Evolutionary conservation across 2,113 vertebrate genomes (phyloP).

Genomic region (Myocastor coypus): DNA sequence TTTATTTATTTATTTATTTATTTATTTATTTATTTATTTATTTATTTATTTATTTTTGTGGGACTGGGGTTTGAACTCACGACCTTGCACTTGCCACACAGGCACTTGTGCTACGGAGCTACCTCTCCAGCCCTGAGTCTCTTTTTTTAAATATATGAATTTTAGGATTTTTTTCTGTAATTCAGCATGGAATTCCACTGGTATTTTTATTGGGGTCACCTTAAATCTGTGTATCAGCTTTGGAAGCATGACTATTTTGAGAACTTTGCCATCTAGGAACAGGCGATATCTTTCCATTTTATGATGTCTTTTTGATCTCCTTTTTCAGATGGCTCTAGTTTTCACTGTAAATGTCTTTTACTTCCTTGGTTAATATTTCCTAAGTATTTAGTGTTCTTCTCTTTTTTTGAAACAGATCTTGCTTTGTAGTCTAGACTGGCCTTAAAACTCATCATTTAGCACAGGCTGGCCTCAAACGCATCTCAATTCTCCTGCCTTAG

Average conservation of each 20-base stretch:
- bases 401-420: not conserved
- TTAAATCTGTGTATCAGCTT: not conserved
- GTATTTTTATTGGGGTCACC: not conserved
- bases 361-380: not conserved
- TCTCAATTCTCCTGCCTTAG: not conserved
- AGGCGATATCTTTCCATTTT: not conserved
- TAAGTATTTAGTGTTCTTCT: not conserved
- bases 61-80: too few relatives aligned
- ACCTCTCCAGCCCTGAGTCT: too few relatives aligned
- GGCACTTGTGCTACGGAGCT: too few relatives aligned
- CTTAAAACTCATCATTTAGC: not conserved
- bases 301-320: not conserved
- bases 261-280: not conserved
- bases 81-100: too few relatives aligned
- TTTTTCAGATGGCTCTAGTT: not conserved
- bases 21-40: too few relatives aligned
- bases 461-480: not conserved
- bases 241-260: not conserved
- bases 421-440: not conserved
- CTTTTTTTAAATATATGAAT: not conserved
- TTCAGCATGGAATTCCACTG: not conserved
- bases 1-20: too few relatives aligned
- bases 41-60: too few relatives aligned
- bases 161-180: not conserved
- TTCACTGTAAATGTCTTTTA: not conserved